Evolutionary conservation across 2,797 vertebrate genomes (phyloP), one percentile per base, ranked within the genome.

Genomic region (Netta rufina): DNA sequence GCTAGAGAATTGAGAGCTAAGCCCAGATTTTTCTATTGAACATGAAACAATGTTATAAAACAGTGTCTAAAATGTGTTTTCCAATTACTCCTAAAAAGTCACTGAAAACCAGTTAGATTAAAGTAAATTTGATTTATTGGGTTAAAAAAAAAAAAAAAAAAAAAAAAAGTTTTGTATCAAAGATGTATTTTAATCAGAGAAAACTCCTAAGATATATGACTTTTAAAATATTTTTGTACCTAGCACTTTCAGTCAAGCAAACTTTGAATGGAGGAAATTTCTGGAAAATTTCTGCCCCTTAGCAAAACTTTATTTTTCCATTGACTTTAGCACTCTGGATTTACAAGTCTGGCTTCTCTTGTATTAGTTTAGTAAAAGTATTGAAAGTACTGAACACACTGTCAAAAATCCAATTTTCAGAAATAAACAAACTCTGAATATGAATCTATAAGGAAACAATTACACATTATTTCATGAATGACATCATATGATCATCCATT

Each of bases 171-270:
- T 95, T 60, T 27, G 27, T 96, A 96, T 87, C 87, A 82, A 95
- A 95, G 28, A 79, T 61, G 4, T 2, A 70, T 93, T 96, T 97
- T 94, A 96, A 95, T 92, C 28, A 94, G 15, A 91, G 45, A 91
- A 89, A 92, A 28, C 58, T 77, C 4, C 1, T 82, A 87, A 90
- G 70, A 61, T 33, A 25, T 78, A 51, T 47, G 32, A 54, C 2
- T 51, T 38, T 72, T 71, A 13, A 11, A 30, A 56, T 45, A n/a
- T 47, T 92, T 91, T 75, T 33, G 66, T 86, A 85, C 33, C 14
- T 74, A 45, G 33, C 13, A 7, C 36, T 91, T 87, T 7, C 25
- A 82, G n/a, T 11, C 67, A 61, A 15, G 38, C 18, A 73, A 9
- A 9, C 32, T 32, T 60, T 73, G 17, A 81, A 81, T 21, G 30